phyloP scores from a whole-genome alignment of 2,888 invertebrate species.

The Temnothorax unifasciatus region DNA sequence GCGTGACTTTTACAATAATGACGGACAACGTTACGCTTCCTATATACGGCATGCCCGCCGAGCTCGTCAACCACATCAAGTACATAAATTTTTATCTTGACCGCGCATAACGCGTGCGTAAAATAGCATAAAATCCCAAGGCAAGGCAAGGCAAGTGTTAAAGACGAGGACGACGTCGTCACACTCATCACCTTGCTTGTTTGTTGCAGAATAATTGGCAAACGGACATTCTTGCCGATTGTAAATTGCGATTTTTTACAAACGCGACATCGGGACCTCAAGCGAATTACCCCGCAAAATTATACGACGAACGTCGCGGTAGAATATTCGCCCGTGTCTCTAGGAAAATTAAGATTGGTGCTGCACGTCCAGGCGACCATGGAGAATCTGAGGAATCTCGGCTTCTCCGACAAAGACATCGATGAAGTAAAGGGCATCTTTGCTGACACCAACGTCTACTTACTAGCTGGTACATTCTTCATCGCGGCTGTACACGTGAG shows the following conservation, averaged over 20 bases:
- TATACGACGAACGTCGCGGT: conserved; percentile 90
- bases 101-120: background rate
- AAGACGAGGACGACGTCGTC: too few relatives aligned
- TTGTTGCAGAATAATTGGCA: conserved; percentile 68
- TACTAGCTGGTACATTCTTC: conserved; percentile 95
- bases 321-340: conserved; percentile 91
- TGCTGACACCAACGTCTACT: conserved; percentile 97
- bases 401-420: conserved; percentile 97
- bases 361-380: conserved; percentile 93
- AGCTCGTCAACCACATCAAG: conserved; percentile 89
- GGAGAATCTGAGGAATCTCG: conserved; percentile 90
- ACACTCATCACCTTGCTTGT: background rate
- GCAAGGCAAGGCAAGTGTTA: too few relatives aligned
- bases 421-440: conserved; percentile 99
- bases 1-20: conserved; percentile 92
- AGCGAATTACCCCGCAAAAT: conserved; percentile 89
- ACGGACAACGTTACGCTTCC: conserved; percentile 91
- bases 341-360: conserved; percentile 93
- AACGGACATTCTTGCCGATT: conserved; percentile 92
- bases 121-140: too few relatives aligned
- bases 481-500: conserved; percentile 97
- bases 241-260: conserved; percentile 94
- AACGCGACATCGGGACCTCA: conserved; percentile 92
- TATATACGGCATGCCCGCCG: conserved; percentile 90
- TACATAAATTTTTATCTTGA: conserved; percentile 77